Conservation (phyloP, 2,888 invertebrate species). For the Drosophila mercatorum region DNA sequence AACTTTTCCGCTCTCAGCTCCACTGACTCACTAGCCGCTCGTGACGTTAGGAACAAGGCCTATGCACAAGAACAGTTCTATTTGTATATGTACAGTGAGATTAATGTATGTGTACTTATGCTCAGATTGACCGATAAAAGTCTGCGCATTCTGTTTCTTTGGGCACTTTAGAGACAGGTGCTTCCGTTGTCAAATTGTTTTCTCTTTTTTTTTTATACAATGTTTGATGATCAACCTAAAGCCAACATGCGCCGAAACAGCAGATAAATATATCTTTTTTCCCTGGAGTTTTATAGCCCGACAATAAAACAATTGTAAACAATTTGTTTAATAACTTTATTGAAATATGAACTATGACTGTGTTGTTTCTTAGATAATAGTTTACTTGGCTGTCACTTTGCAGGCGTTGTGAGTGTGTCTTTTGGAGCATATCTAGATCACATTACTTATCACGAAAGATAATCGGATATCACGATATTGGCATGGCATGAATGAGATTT, state of each 20-base stretch:
- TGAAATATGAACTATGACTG: conserved; percentile 2
- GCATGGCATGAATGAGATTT: conserved; percentile 19
- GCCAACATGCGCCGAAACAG: conserved; percentile 6
- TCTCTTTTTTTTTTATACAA: background rate
- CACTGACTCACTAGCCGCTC: background rate
- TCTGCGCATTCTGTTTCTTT: conserved; percentile 19
- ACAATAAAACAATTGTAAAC: conserved; percentile 5
- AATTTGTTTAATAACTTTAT: background rate
- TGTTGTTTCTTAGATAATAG: background rate
- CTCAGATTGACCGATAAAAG: conserved; percentile 32
- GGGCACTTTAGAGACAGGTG: conserved; percentile 23
- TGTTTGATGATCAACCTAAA: conserved; percentile 4
- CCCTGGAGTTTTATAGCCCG: background rate
- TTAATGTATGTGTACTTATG: conserved; percentile 15
- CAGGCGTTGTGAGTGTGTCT: background rate
- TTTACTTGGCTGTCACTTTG: background rate
- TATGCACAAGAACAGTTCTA: background rate
- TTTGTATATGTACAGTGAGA: conserved; percentile 10
- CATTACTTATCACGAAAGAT: conserved; percentile 4
- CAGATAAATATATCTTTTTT: conserved; percentile 3
- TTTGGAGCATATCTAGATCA: background rate
- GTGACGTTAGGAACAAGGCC: background rate
- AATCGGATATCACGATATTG: conserved; percentile 20
- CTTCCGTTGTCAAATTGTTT: conserved; percentile 38
- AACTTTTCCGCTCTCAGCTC: background rate